These are phyloP conservation scores for Hesperophylax magnus DNA, from an alignment of 1,140 invertebrate species.

Conservation along the genomic window DNA sequence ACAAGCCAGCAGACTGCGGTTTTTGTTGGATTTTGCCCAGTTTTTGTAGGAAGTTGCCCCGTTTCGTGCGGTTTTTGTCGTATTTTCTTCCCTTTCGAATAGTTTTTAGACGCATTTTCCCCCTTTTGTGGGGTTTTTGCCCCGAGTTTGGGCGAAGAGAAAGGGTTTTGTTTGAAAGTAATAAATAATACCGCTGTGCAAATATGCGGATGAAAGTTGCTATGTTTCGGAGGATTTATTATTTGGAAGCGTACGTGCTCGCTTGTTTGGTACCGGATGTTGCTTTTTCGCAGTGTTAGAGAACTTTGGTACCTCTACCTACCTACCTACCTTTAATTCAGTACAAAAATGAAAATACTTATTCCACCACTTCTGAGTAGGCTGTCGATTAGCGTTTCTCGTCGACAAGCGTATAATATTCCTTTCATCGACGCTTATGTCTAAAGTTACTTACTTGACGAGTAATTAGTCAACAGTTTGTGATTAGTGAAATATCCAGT, in stretches of 20 bases:
- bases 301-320: neutral
- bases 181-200: neutral
- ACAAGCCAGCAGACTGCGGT: too few relatives aligned
- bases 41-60: too few relatives aligned
- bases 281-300: neutral
- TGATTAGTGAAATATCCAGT: too few relatives aligned
- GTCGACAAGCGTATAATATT: too few relatives aligned
- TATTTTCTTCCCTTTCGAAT: too few relatives aligned
- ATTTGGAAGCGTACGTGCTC: neutral
- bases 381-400: too few relatives aligned
- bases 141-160: neutral
- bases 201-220: neutral
- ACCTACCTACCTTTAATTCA: neutral
- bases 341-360: neutral
- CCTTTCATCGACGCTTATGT: too few relatives aligned
- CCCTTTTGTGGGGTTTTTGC: neutral
- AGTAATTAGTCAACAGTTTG: too few relatives aligned
- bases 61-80: too few relatives aligned
- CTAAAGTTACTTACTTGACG: too few relatives aligned
- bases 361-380: neutral
- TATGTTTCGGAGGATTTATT: conserved; percentile 3
- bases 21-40: too few relatives aligned
- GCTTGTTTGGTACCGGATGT: neutral
- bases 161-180: neutral
- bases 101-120: neutral